Percentiles rank a stretch among this genome's conserved stretches.
These are phyloP conservation scores for Andrena chrysosceles DNA, from an alignment of 2,888 invertebrate species.

Conservation along the genomic window DNA sequence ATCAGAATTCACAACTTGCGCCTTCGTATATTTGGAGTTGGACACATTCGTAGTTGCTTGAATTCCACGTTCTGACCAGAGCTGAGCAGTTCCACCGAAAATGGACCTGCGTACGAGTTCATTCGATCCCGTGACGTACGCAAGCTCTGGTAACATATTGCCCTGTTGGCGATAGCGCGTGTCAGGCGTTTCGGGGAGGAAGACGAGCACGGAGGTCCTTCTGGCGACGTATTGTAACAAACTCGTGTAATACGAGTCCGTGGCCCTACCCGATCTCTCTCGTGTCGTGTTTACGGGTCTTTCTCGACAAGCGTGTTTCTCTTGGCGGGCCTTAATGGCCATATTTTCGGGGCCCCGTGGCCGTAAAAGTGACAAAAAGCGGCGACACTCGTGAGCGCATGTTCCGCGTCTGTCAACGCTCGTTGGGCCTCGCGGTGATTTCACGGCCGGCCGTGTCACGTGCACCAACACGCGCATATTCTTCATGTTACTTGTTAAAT, in stretches of 20 bases:
- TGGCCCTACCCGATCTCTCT: slow-evolving; percentile 58
- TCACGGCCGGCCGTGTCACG: slow-evolving; percentile 43
- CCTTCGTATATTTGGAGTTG: neutral
- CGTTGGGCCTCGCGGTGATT: slow-evolving; percentile 57
- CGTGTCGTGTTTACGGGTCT: slow-evolving; percentile 71
- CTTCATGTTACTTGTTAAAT: slow-evolving; percentile 44
- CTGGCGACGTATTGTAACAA: slow-evolving; percentile 51
- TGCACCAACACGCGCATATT: slow-evolving; percentile 24
- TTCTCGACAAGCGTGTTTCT: slow-evolving; percentile 67
- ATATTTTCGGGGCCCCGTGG: slow-evolving; percentile 76
- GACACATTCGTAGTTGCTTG: neutral
- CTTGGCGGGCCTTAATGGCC: slow-evolving; percentile 75
- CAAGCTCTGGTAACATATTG: neutral
- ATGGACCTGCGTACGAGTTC: neutral
- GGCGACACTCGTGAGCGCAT: slow-evolving; percentile 79
- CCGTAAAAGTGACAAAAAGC: slow-evolving; percentile 80
- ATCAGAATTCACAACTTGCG: too few species aligned
- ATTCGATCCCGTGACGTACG: neutral
- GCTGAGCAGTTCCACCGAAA: neutral
- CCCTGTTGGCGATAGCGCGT: slow-evolving; percentile 17
- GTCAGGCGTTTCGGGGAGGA: slow-evolving; percentile 9
- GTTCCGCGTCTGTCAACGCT: slow-evolving; percentile 80
- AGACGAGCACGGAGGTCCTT: slow-evolving; percentile 4
- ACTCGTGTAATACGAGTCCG: slow-evolving; percentile 69
- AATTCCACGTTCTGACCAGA: neutral